These are phyloP conservation scores for Scelioninae gen. 1 DNA, from an alignment of 2,888 invertebrate species.

Conservation along the genomic window DNA sequence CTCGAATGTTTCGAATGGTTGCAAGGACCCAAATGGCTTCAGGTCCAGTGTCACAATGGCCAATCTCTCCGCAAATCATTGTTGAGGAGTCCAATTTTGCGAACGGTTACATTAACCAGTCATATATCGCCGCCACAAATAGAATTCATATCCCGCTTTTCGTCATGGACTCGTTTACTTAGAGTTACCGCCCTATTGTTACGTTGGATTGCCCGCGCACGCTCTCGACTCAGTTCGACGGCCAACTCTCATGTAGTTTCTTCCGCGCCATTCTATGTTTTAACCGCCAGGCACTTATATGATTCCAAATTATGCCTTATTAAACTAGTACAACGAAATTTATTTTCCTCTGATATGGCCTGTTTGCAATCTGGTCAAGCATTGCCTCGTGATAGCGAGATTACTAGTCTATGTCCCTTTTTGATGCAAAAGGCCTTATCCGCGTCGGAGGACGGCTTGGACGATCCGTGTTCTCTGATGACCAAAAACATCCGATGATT, in stretches of 20 bases:
- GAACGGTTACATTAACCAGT: not conserved
- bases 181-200: not conserved
- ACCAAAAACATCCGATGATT: constrained; percentile 15
- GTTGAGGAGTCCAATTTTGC: not conserved
- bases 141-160: not conserved
- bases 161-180: not conserved
- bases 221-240: not conserved
- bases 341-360: no score
- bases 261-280: no score
- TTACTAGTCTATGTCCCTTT: no score
- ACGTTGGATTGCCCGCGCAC: not conserved
- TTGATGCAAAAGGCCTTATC: not conserved
- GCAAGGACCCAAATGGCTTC: not conserved
- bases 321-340: no score
- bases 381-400: no score
- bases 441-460: constrained; percentile 7
- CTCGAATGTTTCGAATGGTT: not conserved
- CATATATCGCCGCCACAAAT: not conserved
- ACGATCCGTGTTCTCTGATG: not conserved
- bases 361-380: no score
- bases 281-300: no score
- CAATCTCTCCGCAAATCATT: not conserved
- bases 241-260: no score
- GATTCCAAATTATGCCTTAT: no score
- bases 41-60: not conserved